Conservation (phyloP, 2,797 vertebrate species). For the Pipistrellus pygmaeus region DNA sequence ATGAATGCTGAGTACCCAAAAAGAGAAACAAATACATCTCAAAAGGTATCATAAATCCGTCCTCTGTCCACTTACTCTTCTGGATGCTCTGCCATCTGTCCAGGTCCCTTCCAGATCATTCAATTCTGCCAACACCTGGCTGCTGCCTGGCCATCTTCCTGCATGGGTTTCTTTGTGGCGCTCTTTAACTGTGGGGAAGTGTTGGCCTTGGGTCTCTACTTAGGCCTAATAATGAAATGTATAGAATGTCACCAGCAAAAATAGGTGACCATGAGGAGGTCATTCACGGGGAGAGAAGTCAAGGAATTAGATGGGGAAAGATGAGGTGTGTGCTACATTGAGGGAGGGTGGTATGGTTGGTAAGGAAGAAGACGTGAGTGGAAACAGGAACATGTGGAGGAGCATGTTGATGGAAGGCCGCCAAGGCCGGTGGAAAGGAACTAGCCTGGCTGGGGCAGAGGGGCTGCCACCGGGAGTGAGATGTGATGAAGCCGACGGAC, state of each 20-base stretch:
- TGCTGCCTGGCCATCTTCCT: not conserved
- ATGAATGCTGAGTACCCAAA: not conserved
- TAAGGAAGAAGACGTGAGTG: not conserved
- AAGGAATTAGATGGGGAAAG: not conserved
- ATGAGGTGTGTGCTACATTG: not conserved
- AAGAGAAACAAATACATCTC: not conserved
- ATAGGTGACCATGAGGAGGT: not conserved
- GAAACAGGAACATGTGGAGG: fast-evolving
- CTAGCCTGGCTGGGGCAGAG: not conserved
- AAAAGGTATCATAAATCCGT: not conserved
- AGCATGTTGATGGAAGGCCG: not conserved
- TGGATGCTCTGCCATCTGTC: not conserved
- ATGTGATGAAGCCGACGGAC: not conserved
- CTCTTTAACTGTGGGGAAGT: not conserved
- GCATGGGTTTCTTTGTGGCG: not conserved
- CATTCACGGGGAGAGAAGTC: not conserved
- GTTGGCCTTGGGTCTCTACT: not conserved
- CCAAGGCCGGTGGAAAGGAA: not conserved
- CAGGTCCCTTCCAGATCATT: not conserved
- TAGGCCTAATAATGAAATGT: not conserved
- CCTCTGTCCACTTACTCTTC: not conserved
- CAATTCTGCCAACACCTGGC: not conserved
- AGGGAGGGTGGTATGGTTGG: not conserved
- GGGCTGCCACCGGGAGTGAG: fast-evolving
- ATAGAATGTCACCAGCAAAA: not conserved